Evolutionary conservation across 2,113 vertebrate species (phyloP).

Genomic region (Oceanites oceanicus): DNA sequence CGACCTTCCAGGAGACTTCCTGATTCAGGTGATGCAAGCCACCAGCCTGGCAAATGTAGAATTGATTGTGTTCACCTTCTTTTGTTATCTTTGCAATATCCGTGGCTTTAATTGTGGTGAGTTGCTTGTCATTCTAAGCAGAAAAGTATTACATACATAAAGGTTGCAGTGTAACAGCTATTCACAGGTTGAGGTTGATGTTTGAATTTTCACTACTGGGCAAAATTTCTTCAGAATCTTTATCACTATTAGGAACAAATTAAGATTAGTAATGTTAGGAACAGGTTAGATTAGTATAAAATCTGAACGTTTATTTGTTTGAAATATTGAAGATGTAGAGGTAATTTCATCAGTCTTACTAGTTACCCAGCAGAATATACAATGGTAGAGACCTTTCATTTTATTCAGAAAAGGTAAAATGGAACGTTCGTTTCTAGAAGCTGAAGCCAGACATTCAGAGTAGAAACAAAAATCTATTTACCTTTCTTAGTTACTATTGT

Average conservation of each 20-base stretch:
- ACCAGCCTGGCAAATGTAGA: background rate
- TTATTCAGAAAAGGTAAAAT: background rate
- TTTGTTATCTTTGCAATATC: background rate
- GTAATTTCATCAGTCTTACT: background rate
- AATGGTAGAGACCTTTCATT: background rate
- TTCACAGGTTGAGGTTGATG: background rate
- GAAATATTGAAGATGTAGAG: background rate
- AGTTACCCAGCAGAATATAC: background rate
- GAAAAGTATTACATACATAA: background rate
- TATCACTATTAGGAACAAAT: background rate
- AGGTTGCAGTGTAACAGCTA: background rate
- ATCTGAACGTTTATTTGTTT: background rate
- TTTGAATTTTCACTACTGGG: background rate
- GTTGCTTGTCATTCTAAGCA: background rate
- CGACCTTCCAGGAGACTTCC: constrained; percentile 92
- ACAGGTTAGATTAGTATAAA: background rate
- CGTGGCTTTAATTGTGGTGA: background rate
- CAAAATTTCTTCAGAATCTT: background rate
- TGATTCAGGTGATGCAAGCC: constrained; percentile 83
- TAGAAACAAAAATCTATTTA: background rate
- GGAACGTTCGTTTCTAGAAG: background rate
- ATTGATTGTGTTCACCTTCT: background rate
- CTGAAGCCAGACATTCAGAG: background rate
- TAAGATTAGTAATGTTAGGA: background rate
- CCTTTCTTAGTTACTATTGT: background rate